phyloP scores from a whole-genome alignment of 2,113 vertebrate genomes.

The Phasianus colchicus region DNA sequence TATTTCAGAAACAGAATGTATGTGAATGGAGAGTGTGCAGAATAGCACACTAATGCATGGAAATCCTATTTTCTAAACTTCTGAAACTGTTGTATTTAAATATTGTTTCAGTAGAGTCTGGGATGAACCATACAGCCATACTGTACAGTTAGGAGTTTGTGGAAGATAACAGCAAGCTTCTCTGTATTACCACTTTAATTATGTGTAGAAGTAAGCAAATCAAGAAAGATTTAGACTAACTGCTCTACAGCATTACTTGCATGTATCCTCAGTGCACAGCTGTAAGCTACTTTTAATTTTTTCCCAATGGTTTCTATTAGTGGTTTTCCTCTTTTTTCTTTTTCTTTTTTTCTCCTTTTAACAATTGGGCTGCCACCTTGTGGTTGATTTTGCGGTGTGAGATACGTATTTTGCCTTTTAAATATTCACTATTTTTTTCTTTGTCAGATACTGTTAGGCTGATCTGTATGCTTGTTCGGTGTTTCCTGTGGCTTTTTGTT shows the following conservation, averaged over 20 bases:
- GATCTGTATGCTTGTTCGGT: not conserved
- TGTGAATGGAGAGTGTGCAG: not conserved
- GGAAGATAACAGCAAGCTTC: not conserved
- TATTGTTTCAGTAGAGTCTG: not conserved
- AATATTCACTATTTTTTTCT: not conserved
- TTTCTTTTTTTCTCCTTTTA: not conserved
- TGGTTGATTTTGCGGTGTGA: not conserved
- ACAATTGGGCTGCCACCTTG: constrained; percentile 38
- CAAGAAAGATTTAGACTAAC: not conserved
- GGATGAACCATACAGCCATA: not conserved
- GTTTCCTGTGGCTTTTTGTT: not conserved
- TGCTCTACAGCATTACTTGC: not conserved
- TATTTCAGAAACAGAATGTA: not conserved
- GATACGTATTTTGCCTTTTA: not conserved
- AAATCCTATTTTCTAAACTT: not conserved
- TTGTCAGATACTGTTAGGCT: not conserved
- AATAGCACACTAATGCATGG: not conserved
- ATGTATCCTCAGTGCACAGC: not conserved
- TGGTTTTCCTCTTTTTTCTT: not conserved
- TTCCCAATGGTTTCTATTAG: not conserved
- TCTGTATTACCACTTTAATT: not conserved
- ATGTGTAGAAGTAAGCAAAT: not conserved
- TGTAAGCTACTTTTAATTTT: not conserved
- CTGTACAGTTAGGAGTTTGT: not conserved
- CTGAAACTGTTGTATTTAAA: not conserved